Percentiles rank a stretch among this genome's conserved stretches.
phyloP scores from a whole-genome alignment of 2,888 invertebrate genomes.

The Epirrhoe alternata region DNA sequence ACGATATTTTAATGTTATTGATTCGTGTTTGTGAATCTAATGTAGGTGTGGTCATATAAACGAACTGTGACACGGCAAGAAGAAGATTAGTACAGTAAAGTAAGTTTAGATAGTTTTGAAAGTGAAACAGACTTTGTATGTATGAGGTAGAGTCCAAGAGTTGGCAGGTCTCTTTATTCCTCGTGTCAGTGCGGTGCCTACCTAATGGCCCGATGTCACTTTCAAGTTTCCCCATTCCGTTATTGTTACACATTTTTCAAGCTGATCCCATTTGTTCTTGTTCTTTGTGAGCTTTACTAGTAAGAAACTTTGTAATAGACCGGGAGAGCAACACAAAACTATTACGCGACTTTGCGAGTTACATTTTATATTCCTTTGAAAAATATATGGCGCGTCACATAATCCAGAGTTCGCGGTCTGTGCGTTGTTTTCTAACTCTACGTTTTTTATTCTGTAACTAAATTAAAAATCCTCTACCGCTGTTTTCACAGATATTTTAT shows the following conservation, averaged over 20 bases:
- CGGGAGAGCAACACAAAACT: slow-evolving; percentile 53
- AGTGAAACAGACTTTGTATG: too few species aligned
- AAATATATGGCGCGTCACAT: slow-evolving; percentile 37
- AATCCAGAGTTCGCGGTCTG: slow-evolving; percentile 22
- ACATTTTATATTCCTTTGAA: slow-evolving; percentile 44
- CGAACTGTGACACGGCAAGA: too few species aligned
- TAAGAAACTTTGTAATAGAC: slow-evolving; percentile 62
- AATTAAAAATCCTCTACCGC: slow-evolving; percentile 11
- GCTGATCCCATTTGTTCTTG: slow-evolving; percentile 69
- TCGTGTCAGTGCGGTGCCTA: slow-evolving; percentile 53
- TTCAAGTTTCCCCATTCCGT: slow-evolving; percentile 71
- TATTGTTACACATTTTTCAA: slow-evolving; percentile 75
- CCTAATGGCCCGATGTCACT: slow-evolving; percentile 71
- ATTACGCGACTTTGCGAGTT: slow-evolving; percentile 45
- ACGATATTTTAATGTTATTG: too few species aligned
- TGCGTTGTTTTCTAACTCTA: slow-evolving; percentile 18
- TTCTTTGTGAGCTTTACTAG: slow-evolving; percentile 56
- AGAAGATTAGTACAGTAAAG: too few species aligned
- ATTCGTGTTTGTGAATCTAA: too few species aligned
- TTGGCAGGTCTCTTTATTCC: slow-evolving; percentile 20
- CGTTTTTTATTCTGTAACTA: slow-evolving; percentile 16
- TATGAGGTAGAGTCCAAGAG: slow-evolving; percentile 4
- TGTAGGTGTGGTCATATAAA: too few species aligned
- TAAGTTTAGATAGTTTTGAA: too few species aligned
- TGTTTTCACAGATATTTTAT: slow-evolving; percentile 13